These are phyloP conservation scores for Cryptophagus acutangulus DNA, from an alignment of 2,888 invertebrate species.

Conservation along the genomic window DNA sequence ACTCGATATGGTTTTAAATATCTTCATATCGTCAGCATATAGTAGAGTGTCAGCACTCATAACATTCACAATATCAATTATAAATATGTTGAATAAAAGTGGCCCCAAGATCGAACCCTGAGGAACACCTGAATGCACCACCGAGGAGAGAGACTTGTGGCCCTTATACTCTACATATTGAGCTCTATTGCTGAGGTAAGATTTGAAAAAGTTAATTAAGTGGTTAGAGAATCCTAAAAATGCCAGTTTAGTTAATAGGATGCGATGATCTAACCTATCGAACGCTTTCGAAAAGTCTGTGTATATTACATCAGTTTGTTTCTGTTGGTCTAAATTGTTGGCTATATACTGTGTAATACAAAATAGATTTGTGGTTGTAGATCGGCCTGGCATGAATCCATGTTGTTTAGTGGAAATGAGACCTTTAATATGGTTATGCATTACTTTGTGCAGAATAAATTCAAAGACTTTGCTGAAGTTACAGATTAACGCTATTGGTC, in stretches of 20 bases:
- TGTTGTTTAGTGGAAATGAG: not conserved
- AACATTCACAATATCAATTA: not conserved
- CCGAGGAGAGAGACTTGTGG: not conserved
- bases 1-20: not conserved
- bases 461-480: slow-evolving; percentile 2
- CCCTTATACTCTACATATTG: not conserved
- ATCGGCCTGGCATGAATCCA: not conserved
- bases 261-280: not conserved
- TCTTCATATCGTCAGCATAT: not conserved
- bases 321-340: not conserved
- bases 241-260: not conserved
- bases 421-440: not conserved
- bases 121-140: not conserved
- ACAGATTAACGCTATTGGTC: not conserved
- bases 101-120: not conserved
- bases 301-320: not conserved
- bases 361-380: not conserved
- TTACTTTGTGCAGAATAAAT: not conserved
- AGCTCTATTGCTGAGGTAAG: not conserved
- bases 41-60: no score
- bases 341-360: slow-evolving; percentile 2
- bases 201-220: not conserved
- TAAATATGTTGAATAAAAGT: not conserved
- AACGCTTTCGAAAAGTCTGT: not conserved
- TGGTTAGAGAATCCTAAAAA: not conserved